Conservation (phyloP, 1,140 invertebrate species). For the Bathynomus jamesi region DNA sequence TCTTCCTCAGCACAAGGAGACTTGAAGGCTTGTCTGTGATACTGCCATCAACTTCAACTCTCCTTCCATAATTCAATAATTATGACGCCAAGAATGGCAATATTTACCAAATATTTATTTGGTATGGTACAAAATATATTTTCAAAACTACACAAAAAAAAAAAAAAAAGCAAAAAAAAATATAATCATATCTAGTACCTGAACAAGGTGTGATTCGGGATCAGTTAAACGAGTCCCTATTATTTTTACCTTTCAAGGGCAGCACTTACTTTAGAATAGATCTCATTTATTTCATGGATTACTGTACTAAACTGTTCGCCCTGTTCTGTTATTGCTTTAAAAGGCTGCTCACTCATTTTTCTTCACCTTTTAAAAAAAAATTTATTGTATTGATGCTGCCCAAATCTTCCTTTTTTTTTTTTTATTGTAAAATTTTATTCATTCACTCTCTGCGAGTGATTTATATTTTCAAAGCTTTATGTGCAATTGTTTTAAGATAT, state of each 20-base stretch:
- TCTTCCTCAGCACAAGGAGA: neutral
- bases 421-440: too few relatives aligned
- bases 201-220: neutral
- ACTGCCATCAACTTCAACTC: neutral
- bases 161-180: neutral
- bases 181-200: neutral
- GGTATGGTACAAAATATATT: neutral
- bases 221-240: neutral
- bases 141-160: neutral
- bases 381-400: too few relatives aligned
- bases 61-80: neutral
- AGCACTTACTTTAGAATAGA: neutral
- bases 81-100: neutral
- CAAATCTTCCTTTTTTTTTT: too few relatives aligned
- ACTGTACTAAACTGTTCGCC: too few relatives aligned
- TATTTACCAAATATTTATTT: neutral
- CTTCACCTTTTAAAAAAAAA: too few relatives aligned
- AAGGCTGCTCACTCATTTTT: too few relatives aligned
- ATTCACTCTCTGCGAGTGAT: too few relatives aligned
- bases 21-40: neutral
- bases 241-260: neutral
- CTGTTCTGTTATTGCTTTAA: too few relatives aligned
- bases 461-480: too few relatives aligned
- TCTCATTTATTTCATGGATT: neutral
- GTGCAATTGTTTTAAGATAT: neutral